Percentiles rank a stretch among this genome's conserved stretches.
These are phyloP conservation scores for Charina bottae DNA, from an alignment of 2,113 vertebrate species.

Conservation along the genomic window DNA sequence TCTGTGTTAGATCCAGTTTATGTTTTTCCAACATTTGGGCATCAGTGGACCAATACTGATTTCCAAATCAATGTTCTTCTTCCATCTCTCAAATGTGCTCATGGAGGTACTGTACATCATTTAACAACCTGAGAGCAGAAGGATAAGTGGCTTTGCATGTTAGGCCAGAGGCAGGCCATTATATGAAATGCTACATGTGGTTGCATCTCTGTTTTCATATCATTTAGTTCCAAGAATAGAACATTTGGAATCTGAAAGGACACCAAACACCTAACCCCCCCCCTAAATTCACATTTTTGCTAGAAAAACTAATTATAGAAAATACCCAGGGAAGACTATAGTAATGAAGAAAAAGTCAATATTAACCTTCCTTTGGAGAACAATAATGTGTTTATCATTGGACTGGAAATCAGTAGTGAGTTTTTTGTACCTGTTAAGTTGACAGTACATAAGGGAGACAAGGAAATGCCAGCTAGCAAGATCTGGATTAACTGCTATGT, in stretches of 20 bases:
- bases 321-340: neutral
- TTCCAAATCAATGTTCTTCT: too few species aligned
- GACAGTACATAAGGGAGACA: neutral
- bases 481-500: constrained; percentile 8
- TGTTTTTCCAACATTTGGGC: too few species aligned
- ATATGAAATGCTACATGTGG: neutral
- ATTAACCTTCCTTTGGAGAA: neutral
- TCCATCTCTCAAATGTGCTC: neutral
- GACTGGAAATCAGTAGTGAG: neutral
- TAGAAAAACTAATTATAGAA: neutral
- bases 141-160: neutral
- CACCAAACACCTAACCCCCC: neutral
- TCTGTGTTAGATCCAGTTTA: too few species aligned
- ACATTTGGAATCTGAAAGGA: neutral
- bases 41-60: too few species aligned
- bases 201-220: constrained; percentile 1
- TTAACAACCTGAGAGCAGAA: neutral
- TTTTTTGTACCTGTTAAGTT: neutral
- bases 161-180: neutral
- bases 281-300: neutral
- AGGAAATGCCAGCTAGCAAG: neutral
- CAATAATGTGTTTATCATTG: constrained; percentile 7
- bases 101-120: neutral
- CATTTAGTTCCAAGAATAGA: neutral
- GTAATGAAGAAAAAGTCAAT: neutral